Evolutionary conservation across 1,140 invertebrate genomes (phyloP), one percentile per base, ranked within the genome.

Genomic region (Cotesia typhae): DNA sequence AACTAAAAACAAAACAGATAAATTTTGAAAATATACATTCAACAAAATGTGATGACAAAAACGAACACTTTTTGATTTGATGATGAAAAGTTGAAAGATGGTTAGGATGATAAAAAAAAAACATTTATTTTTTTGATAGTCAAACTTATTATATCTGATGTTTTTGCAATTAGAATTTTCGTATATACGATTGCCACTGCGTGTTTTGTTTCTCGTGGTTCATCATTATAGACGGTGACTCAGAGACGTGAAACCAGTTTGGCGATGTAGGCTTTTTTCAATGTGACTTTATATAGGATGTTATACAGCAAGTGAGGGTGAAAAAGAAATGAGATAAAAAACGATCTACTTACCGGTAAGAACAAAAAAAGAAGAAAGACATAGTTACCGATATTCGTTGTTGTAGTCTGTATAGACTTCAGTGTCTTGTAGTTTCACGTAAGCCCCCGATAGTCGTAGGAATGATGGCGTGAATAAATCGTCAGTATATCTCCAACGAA

Each of bases 221-320:
- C 76, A 61, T 85, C 83, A 83, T 84, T 85, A 84, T 81, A 80
- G 78, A 82, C 77, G 79, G 80, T 84, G 82, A 84, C 83, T 85
- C 83, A 84, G 79, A 74, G 70, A 74, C 60, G 47, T 55, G 77
- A 83, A 85, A 85, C 83, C 83, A 83, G 83, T 85, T 85, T 81
- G 78, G 79, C 80, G 74, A 75, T 71, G 52, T 66, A 5, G 57
- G 70, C 71, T 60, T 70, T 75, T 70, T 69, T n/a, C 70, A 72
- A 67, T 17, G 17, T 65, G 41, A 63, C 63, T 61, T 41, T 70
- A 66, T 75, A 74, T 73, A 70, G 67, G 71, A 77, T 77, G 73
- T 74, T 68, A 57, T 47, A 69, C 64, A 68, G 73, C 52, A 55
- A 20, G 64, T 28, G 65, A 67, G 64, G 64, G 60, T 51, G 17